Evolutionary conservation across 2,797 vertebrate species (phyloP).

Genomic region (Lacerta agilis): DNA sequence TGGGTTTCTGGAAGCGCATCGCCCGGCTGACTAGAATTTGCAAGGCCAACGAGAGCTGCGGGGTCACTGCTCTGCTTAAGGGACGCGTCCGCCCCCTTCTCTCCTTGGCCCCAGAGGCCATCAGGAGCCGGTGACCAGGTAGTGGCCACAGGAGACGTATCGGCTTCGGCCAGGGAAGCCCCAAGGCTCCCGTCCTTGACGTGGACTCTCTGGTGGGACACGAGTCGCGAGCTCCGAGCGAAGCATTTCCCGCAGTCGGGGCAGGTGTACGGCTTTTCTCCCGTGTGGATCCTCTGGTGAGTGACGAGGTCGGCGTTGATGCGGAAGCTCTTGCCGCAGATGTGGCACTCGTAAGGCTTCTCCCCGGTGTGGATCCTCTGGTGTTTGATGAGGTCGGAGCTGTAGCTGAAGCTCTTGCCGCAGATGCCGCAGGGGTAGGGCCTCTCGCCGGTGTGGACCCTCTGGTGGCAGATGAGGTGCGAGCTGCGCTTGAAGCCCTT

Average conservation of each 20-base stretch:
- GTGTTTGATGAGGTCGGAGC: constrained; percentile 71
- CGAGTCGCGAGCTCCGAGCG: constrained; percentile 68
- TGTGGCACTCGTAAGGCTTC: constrained; percentile 67
- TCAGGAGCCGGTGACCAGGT: neutral
- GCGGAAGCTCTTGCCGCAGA: constrained; percentile 71
- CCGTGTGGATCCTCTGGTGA: constrained; percentile 72
- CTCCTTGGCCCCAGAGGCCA: neutral
- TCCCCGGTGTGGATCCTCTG: constrained; percentile 72
- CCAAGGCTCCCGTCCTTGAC: constrained; percentile 70
- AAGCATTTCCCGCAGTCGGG: constrained; percentile 70
- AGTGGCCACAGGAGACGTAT: neutral
- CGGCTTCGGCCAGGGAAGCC: constrained; percentile 14
- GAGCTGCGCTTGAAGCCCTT: constrained; percentile 73
- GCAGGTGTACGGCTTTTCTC: constrained; percentile 70
- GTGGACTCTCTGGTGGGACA: constrained; percentile 70
- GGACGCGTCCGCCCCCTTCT: neutral
- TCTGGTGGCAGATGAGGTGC: constrained; percentile 71
- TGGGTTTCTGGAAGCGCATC: neutral
- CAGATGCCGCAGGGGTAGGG: constrained; percentile 69
- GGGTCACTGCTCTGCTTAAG: neutral
- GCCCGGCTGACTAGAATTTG: neutral
- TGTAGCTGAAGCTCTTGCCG: constrained; percentile 73
- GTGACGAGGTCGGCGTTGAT: constrained; percentile 71
- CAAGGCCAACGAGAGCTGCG: neutral
- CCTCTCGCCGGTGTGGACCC: constrained; percentile 72